Base-by-base conservation (phyloP, 2,888 invertebrate genomes). In the Agrilus cyanescens region DNA sequence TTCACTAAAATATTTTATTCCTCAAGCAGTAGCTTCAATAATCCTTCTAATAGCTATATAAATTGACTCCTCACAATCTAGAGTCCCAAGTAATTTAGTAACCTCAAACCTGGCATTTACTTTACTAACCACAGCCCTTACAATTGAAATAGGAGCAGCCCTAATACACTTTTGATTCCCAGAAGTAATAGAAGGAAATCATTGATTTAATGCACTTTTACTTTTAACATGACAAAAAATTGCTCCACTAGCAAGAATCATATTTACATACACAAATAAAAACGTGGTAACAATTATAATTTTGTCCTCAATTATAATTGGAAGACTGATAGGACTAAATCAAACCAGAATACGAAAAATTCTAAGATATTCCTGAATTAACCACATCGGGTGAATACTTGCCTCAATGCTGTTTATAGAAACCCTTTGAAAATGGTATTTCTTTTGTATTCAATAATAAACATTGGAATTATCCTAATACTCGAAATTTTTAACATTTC, bases 141-240 rank as follows among this genome's bases (percentile, higher is more conserved):
- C 75, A 59, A 62, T 72, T 65, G 76, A 75, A 72, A 70, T 71
- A 67, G 75, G 76, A 50, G 66, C 72, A 0, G 63, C 70, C 5
- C 76, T 76, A 0, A 74, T 78, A 39, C 74, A 76, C 62, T 73
- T 72, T 55, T 78, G 76, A 71, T 76, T 74, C 15, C 74, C 74
- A 1, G 71, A 70, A 65, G 67, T 78, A 58, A 69, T 74, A 53
- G 73, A 74, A 67, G 74, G 74, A 2, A 53, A 76, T 67, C 64
- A 60, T 20, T 78, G 76, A 75, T 59, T 68, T 49, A 76, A 73
- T 64, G 60, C 65, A 46, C 61, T 75, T 56, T 64, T 76, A 57
- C 60, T 76, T 67, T 66, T 75, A 66, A 74, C 74, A 0, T 76
- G 75, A 69, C 78, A 78, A 76, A 78, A 78, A 75, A 71, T 77